phyloP scores from a whole-genome alignment of 2,888 invertebrate genomes.

The Athrips mouffetella region DNA sequence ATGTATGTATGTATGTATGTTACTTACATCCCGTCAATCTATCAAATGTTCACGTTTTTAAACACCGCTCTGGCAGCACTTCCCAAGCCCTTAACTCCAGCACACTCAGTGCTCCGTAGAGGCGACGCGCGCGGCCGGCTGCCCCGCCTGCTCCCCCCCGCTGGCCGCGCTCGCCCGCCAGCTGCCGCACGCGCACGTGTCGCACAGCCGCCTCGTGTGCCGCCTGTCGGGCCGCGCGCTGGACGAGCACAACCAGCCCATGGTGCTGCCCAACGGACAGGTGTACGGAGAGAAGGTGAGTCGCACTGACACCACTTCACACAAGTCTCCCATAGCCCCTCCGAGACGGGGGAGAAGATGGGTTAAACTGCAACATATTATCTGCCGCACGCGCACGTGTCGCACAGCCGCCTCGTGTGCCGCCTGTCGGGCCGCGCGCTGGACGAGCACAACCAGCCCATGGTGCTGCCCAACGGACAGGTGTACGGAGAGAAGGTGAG shows the following conservation, averaged over 20 bases:
- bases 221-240: slow-evolving; percentile 92
- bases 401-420: too few species aligned
- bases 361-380: too few species aligned
- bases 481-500: too few species aligned
- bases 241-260: slow-evolving; percentile 98
- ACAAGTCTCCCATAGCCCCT: too few species aligned
- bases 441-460: too few species aligned
- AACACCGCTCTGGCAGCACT: too few species aligned
- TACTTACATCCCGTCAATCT: too few species aligned
- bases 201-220: slow-evolving; percentile 96
- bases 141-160: slow-evolving; percentile 95
- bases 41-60: background rate
- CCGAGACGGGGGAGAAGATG: background rate
- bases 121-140: slow-evolving; percentile 87
- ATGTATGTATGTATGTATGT: too few species aligned
- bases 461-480: too few species aligned
- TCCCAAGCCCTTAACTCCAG: background rate
- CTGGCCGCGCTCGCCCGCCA: slow-evolving; percentile 90
- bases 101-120: slow-evolving; percentile 84
- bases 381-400: too few species aligned
- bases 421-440: too few species aligned
- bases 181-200: slow-evolving; percentile 97
- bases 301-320: too few species aligned
- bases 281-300: slow-evolving; percentile 93
- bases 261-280: slow-evolving; percentile 99